Evolutionary conservation across 2,888 invertebrate species (phyloP), one percentile per base, ranked within the genome.

Genomic region (Globia sparganii): DNA sequence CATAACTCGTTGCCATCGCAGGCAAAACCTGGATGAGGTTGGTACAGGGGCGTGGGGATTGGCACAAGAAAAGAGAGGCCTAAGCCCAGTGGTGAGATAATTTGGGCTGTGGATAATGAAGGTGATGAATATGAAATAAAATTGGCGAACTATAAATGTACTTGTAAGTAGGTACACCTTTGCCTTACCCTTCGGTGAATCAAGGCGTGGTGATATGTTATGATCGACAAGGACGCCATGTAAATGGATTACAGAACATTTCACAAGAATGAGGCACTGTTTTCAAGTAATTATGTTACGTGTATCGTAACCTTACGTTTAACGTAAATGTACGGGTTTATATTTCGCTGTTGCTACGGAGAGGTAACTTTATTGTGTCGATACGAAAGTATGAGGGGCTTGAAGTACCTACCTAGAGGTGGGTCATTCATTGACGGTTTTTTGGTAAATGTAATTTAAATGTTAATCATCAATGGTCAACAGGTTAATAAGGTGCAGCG

Each of bases 181-280:
- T 15, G 37, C 4, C 0, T 15, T 25, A 18, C 18, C n/a, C 64
- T 65, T 64, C 37, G n/a, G 2, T 1, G 18, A 37, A 65, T 5
- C 5, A 40, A 9, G 18, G 40, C 40, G 64, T 64, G 40, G 2
- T 40, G 18, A 9, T 40, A 40, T 64, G 8, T n/a, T 79, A 72
- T 79, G 61, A 73, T 74, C 68, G 59, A 15, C 49, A 70, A 73
- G 43, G 68, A 78, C 25, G 40, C 15, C 40, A 11, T 49, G 40
- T 65, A 77, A 64, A 61, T 72, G 13, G 37, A 71, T 81, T 66
- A 72, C 46, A 65, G n/a, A 34, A 72, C 46, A 61, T 68, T 43
- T 56, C 69, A 68, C 65, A 53, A 64, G 34, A 71, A 65, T 80
- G 61, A 58, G 58, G 25, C n/a, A 71, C 80, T 73, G 59, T 72